Conservation (phyloP, 35 echinoderm and acorn worm species). For the Nesometra sesokonis region DNA sequence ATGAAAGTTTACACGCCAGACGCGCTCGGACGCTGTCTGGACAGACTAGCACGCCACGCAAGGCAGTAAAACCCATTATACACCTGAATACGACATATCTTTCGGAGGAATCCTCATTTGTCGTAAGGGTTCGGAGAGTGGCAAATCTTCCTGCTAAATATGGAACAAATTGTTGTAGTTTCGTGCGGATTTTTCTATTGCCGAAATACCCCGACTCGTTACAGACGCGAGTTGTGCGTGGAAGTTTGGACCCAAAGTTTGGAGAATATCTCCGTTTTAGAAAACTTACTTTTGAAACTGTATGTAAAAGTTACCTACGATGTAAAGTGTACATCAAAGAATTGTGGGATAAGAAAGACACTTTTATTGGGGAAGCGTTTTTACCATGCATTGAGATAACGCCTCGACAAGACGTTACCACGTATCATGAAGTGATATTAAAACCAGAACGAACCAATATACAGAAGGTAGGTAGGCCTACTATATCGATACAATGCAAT, state of each 20-base stretch:
- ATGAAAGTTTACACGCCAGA: neutral
- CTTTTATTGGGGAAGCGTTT: conserved; percentile 30
- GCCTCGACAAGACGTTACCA: neutral
- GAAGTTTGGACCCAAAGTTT: conserved; percentile 32
- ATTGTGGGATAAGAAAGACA: conserved; percentile 25
- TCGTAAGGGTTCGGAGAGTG: conserved; percentile 15
- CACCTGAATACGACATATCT: conserved; percentile 1
- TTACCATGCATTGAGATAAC: conserved; percentile 12
- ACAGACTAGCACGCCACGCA: neutral
- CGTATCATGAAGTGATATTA: conserved; percentile 4
- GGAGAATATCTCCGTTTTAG: conserved; percentile 33
- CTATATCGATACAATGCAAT: neutral
- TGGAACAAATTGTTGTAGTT: conserved; percentile 13
- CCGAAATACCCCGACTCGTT: conserved; percentile 22
- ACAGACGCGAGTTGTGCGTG: conserved; percentile 7
- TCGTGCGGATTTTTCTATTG: conserved; percentile 26
- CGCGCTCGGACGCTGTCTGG: neutral
- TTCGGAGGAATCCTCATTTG: conserved; percentile 7
- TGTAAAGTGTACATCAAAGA: conserved; percentile 40
- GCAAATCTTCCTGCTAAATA: conserved; percentile 15
- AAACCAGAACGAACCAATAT: conserved; percentile 23
- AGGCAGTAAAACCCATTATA: conserved; percentile 3
- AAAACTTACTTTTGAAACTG: conserved; percentile 7
- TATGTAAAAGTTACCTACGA: conserved; percentile 12
- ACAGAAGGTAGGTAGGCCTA: neutral